Evolutionary conservation across 2,797 vertebrate genomes (phyloP).

Genomic region (Spinibarbus caldwelli): DNA sequence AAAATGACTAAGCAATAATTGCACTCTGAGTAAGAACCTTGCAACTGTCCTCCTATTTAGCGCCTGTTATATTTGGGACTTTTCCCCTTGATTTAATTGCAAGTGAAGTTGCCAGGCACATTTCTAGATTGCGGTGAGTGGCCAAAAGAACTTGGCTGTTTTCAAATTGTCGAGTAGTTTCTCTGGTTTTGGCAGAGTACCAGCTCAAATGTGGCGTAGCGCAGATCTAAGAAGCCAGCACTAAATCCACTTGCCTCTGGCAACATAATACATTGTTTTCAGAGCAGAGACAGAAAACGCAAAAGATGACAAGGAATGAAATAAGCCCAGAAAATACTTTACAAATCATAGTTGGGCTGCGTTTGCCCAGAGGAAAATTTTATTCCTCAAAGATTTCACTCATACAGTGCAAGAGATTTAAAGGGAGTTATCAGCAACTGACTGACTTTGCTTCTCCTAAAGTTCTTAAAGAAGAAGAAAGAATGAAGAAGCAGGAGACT

Average conservation of each 20-base stretch:
- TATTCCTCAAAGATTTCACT: background rate
- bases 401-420: background rate
- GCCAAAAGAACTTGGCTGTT: slow-evolving; percentile 61
- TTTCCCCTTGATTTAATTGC: slow-evolving; percentile 56
- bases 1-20: slow-evolving; percentile 52
- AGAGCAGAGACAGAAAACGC: slow-evolving; percentile 34
- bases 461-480: background rate
- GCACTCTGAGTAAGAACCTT: slow-evolving; percentile 37
- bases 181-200: slow-evolving; percentile 61
- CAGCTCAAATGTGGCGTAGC: slow-evolving; percentile 63
- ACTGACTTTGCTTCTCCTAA: background rate
- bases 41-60: slow-evolving; percentile 36
- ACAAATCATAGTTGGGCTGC: slow-evolving; percentile 27
- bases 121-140: slow-evolving; percentile 59
- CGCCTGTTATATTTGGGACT: slow-evolving; percentile 50
- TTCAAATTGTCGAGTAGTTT: slow-evolving; percentile 64
- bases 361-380: background rate
- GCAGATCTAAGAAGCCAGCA: slow-evolving; percentile 60
- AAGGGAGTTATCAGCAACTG: background rate
- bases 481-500: background rate
- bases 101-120: slow-evolving; percentile 60
- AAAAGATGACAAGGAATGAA: slow-evolving; percentile 50
- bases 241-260: slow-evolving; percentile 51
- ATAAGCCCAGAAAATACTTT: slow-evolving; percentile 46
- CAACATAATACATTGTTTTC: slow-evolving; percentile 52